Evolutionary conservation across 2,888 invertebrate genomes (phyloP), one percentile per base, ranked within the genome.

Genomic region (Drosophila colorata): DNA sequence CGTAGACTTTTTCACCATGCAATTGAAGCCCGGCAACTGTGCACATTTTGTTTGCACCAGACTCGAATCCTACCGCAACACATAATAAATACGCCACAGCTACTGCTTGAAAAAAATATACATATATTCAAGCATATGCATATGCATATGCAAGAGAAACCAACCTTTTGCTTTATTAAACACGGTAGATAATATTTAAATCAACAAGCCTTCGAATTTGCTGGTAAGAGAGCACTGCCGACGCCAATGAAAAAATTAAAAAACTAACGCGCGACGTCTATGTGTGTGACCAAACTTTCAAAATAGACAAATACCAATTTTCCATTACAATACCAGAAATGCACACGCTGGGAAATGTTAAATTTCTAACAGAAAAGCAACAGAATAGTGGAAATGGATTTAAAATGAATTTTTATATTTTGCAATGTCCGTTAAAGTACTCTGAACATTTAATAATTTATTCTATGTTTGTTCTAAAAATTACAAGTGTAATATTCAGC

Each of bases 21-120:
- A 48, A 49, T 40, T 11, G 52, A 66, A 68, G 49, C 64, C 74
- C 71, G 71, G 71, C 60, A 78, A 65, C 46, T 61, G 55, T 48
- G 81, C 74, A 51, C 41, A 51, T 51, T 66, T 41, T 82, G 47
- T 80, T 35, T 83, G 86, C 46, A 64, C 59, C 44, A 57, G 59
- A 51, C 40, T 20, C 11, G 31, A 57, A 83, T 83, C 82, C 88
- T 88, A 88, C 84, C 88, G 47, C 80, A 82, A 81, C 80, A 81
- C 38, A 72, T 68, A 72, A 40, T 33, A 25, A 11, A n/a, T 35
- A 35, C 18, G 6, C 11, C 9, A n/a, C 13, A 8, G 3, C 4
- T 38, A 11, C 48, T 28, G 4, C 13, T 38, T 9, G 8, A 7
- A 1, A 16, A n/a, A 33, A n/a, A 47, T 16, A 37, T n/a, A 8